These are phyloP conservation scores for Pterobdella sp. DNA, from an alignment of 2,888 invertebrate species.

Conservation along the genomic window DNA sequence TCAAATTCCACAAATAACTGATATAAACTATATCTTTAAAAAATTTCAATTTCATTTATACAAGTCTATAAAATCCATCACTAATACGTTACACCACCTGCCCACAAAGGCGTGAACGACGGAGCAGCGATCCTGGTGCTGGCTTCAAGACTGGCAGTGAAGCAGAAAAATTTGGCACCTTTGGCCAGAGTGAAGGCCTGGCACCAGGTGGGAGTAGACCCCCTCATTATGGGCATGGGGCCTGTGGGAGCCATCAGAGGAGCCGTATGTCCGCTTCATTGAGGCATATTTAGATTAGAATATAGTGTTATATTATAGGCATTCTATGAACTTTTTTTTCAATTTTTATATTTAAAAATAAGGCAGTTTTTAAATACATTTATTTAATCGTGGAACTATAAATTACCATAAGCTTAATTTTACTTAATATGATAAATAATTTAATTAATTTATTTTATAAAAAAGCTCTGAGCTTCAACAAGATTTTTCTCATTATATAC, in stretches of 20 bases:
- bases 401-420: too few species aligned
- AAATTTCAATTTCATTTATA: background rate
- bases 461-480: too few species aligned
- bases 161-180: conserved; percentile 57
- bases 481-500: too few species aligned
- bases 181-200: conserved; percentile 69
- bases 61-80: background rate
- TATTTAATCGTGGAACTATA: too few species aligned
- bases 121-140: conserved; percentile 79
- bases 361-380: too few species aligned
- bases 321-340: too few species aligned
- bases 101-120: conserved; percentile 61
- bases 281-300: too few species aligned
- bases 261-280: conserved; percentile 61
- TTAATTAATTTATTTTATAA: too few species aligned
- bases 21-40: background rate
- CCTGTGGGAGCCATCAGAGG: conserved; percentile 65
- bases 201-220: conserved; percentile 71
- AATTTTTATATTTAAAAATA: too few species aligned
- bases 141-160: conserved; percentile 59
- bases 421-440: too few species aligned
- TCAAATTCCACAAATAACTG: too few species aligned
- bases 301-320: too few species aligned
- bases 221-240: conserved; percentile 70
- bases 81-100: conserved; percentile 12